Conservation (phyloP, 2,797 vertebrate genomes). For the Mastacembelus armatus region DNA sequence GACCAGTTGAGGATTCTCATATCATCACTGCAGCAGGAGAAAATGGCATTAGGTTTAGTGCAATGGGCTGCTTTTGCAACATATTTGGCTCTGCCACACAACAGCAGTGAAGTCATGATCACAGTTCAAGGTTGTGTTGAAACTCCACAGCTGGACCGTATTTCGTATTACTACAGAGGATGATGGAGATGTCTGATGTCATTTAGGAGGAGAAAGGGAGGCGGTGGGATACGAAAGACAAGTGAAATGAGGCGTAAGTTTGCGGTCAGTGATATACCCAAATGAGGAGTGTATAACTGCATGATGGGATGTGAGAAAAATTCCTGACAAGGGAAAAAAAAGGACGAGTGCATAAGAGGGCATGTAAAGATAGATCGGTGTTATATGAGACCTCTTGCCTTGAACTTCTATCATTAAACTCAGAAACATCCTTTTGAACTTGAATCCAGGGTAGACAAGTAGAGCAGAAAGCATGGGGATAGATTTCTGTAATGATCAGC, state of each 20-base stretch:
- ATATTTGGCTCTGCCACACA: slow-evolving; percentile 27
- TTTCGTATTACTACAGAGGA: slow-evolving; percentile 50
- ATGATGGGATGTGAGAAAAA: slow-evolving; percentile 42
- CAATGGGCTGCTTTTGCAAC: slow-evolving; percentile 41
- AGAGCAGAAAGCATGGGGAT: not conserved
- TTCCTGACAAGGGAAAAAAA: slow-evolving; percentile 18
- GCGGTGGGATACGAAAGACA: not conserved
- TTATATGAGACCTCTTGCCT: slow-evolving; percentile 29
- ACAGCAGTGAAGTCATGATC: slow-evolving; percentile 38
- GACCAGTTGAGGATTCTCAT: slow-evolving; percentile 20
- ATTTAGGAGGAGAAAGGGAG: slow-evolving; percentile 27
- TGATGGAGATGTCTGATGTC: slow-evolving; percentile 41
- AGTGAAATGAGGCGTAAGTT: slow-evolving; percentile 24
- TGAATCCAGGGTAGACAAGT: slow-evolving; percentile 3
- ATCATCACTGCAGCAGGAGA: not conserved
- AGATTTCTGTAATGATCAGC: slow-evolving; percentile 29
- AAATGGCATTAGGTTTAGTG: slow-evolving; percentile 10
- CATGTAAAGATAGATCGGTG: slow-evolving; percentile 46
- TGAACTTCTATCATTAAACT: slow-evolving; percentile 42
- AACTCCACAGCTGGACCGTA: slow-evolving; percentile 52
- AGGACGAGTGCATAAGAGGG: not conserved
- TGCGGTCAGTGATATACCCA: slow-evolving; percentile 14
- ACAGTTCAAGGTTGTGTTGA: slow-evolving; percentile 56
- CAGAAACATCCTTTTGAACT: slow-evolving; percentile 39
- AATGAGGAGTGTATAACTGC: slow-evolving; percentile 27